Evolutionary conservation across 92 coral and sea anemone genomes (phyloP).

Genomic region (Epizoanthus ramosus): DNA sequence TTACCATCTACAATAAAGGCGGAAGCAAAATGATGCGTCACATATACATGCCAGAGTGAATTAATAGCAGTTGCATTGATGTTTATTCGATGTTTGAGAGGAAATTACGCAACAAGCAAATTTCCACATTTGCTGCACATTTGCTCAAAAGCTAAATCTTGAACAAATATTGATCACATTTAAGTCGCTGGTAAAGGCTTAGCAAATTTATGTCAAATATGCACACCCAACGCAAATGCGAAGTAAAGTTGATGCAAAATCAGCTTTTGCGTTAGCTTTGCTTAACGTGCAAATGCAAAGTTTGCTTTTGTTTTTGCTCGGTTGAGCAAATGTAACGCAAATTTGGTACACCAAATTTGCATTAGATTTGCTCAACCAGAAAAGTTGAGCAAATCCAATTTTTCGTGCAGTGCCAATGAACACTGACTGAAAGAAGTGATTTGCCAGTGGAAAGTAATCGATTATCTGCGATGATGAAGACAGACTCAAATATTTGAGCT

Average conservation of each 20-base stretch:
- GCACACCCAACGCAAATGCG: slow-evolving; percentile 20
- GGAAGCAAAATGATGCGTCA: no score
- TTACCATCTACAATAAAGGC: no score
- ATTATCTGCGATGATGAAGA: no score
- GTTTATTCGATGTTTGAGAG: no score
- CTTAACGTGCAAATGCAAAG: slow-evolving; percentile 6
- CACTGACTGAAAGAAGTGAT: no score
- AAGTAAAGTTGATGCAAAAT: slow-evolving; percentile 17
- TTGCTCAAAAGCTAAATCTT: slow-evolving; percentile 35
- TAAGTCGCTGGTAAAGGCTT: slow-evolving; percentile 11
- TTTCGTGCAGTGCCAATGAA: background rate
- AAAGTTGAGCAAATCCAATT: background rate
- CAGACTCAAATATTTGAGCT: no score
- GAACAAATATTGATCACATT: slow-evolving; percentile 37
- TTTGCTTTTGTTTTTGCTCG: slow-evolving; percentile 18
- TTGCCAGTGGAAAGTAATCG: no score
- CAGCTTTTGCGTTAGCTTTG: slow-evolving; percentile 11
- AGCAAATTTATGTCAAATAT: slow-evolving; percentile 5
- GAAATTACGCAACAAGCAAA: background rate
- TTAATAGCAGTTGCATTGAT: no score
- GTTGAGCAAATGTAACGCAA: slow-evolving; percentile 4
- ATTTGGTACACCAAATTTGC: background rate
- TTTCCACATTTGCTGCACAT: slow-evolving; percentile 28
- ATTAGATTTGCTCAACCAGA: background rate
- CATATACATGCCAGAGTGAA: no score